A percentile compares a stretch with the other conserved stretches of the same genome.
Evolutionary conservation across 2,113 vertebrate genomes (phyloP).

Genomic region (Centropus unirufus): DNA sequence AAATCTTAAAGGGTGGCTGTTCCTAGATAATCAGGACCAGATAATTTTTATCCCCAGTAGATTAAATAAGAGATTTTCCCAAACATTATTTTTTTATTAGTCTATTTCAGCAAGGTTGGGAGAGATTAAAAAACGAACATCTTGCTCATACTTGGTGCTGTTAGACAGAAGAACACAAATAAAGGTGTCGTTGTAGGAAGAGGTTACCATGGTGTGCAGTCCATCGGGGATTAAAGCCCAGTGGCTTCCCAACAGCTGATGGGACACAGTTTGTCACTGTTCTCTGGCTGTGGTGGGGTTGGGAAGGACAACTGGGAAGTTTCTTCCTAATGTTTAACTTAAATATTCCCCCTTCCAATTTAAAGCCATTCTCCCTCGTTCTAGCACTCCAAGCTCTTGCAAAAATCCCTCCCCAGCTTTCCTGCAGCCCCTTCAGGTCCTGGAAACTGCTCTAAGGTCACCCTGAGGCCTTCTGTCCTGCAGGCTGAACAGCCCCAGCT

Average conservation of each 20-base stretch:
- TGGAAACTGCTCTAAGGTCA: too few relatives aligned
- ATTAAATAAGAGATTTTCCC: neutral
- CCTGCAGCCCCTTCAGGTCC: too few relatives aligned
- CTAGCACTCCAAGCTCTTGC: too few relatives aligned
- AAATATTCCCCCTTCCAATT: too few relatives aligned
- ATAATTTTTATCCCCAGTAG: neutral
- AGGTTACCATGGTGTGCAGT: accelerated
- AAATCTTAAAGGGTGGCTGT: accelerated
- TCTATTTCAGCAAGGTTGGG: neutral
- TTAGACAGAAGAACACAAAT: neutral
- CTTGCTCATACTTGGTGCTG: neutral
- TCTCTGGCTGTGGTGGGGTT: accelerated
- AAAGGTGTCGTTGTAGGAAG: neutral
- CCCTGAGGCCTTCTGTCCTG: too few relatives aligned
- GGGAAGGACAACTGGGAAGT: neutral
- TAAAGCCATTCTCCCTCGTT: too few relatives aligned
- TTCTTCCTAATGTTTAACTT: too few relatives aligned
- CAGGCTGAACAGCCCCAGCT: too few relatives aligned
- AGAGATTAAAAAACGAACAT: neutral
- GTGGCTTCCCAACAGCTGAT: neutral
- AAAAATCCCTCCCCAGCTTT: too few relatives aligned
- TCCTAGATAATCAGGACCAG: neutral
- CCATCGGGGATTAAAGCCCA: neutral
- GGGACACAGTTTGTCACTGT: neutral
- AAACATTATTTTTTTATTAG: neutral